Conservation (phyloP, 2,113 vertebrate genomes). For the Ameiurus melas region DNA sequence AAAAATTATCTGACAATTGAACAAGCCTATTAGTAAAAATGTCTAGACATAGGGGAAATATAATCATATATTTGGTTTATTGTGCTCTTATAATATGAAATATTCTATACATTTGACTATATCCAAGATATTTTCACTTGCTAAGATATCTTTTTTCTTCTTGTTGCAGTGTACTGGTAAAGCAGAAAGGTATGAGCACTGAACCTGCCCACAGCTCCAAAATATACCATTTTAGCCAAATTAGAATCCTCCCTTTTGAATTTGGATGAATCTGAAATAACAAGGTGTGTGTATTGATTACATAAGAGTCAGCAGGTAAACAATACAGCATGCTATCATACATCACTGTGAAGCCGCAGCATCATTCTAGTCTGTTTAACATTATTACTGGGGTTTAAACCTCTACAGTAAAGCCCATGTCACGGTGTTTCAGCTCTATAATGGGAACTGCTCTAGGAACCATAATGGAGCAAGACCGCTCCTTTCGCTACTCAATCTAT, state of each 20-base stretch:
- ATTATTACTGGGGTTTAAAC: background rate
- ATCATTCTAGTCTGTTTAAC: background rate
- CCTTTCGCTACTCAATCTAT: constrained; percentile 35
- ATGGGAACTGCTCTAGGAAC: constrained; percentile 35
- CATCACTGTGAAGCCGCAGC: background rate
- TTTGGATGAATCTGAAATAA: background rate
- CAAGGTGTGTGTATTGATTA: background rate
- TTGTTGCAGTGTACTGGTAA: background rate
- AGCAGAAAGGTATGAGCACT: background rate
- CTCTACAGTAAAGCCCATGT: constrained; percentile 21
- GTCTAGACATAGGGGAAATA: background rate
- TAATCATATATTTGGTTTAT: background rate
- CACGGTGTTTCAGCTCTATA: constrained; percentile 27
- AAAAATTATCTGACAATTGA: background rate
- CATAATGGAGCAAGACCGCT: constrained; percentile 41
- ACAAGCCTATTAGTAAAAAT: background rate
- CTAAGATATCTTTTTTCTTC: background rate
- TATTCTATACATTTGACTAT: background rate
- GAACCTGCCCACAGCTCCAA: background rate
- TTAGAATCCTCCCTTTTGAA: background rate
- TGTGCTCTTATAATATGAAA: background rate
- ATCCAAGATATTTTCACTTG: background rate
- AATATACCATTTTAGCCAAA: background rate
- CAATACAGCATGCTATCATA: background rate
- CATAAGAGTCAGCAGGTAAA: background rate